Conservation (phyloP, 2,888 invertebrate species). For the Oegoconia quadripuncta region DNA sequence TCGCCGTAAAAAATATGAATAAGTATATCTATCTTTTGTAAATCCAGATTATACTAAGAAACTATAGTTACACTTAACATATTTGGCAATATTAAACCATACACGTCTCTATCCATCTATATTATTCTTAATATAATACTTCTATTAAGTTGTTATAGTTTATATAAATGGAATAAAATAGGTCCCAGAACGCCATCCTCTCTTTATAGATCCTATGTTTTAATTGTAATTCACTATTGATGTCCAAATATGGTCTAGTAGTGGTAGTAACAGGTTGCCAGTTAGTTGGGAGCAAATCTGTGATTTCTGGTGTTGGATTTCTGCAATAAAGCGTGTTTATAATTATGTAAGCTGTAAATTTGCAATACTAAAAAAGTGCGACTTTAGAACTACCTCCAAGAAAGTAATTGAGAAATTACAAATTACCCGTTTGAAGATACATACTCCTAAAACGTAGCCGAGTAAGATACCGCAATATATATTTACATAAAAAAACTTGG, state of each 20-base stretch:
- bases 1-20: no score
- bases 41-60: no score
- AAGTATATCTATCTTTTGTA: no score
- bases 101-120: no score
- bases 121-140: not conserved
- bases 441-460: no score
- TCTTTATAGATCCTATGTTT: slow-evolving; percentile 11
- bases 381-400: not conserved
- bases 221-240: slow-evolving; percentile 14
- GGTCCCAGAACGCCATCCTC: slow-evolving; percentile 23
- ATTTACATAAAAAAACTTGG: no score
- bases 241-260: slow-evolving; percentile 15
- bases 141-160: not conserved
- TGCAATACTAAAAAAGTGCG: no score
- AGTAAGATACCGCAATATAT: no score
- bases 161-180: slow-evolving; percentile 12
- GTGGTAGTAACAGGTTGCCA: slow-evolving; percentile 16
- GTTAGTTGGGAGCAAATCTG: slow-evolving; percentile 14
- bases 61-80: no score
- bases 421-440: not conserved
- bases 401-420: not conserved
- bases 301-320: slow-evolving; percentile 16
- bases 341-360: not conserved
- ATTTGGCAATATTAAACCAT: no score
- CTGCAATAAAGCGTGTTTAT: slow-evolving; percentile 14